Evolutionary conservation across 2,888 invertebrate genomes (phyloP).

Genomic region (Diploptera punctata): DNA sequence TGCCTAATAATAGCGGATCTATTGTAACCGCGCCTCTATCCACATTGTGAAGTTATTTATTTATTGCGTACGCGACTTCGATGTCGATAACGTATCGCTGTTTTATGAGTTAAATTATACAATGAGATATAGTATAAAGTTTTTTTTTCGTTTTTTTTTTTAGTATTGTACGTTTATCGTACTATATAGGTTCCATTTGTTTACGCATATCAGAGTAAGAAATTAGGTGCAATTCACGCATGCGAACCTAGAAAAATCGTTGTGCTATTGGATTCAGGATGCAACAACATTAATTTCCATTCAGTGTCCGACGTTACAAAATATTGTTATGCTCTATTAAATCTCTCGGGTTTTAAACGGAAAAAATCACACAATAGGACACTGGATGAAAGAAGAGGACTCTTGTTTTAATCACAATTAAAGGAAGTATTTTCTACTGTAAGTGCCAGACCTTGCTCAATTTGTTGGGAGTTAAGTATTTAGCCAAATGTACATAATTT

Average conservation of each 20-base stretch:
- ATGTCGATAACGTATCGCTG: not conserved
- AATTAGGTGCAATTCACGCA: not conserved
- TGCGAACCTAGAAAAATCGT: not conserved
- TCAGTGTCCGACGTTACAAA: too few relatives aligned
- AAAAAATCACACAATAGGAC: too few relatives aligned
- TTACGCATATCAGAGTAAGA: not conserved
- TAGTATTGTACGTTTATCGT: not conserved
- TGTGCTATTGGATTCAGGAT: not conserved
- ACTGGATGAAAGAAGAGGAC: too few relatives aligned
- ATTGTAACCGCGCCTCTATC: not conserved
- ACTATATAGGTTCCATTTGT: not conserved
- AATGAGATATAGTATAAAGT: slow-evolving; percentile 1
- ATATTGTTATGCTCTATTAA: too few relatives aligned
- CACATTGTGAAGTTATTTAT: slow-evolving; percentile 1
- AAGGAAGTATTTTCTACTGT: too few relatives aligned
- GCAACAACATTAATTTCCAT: too few relatives aligned
- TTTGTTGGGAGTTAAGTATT: too few relatives aligned
- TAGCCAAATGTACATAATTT: too few relatives aligned
- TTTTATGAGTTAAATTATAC: not conserved
- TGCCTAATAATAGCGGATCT: slow-evolving; percentile 8
- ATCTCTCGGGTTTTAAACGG: too few relatives aligned
- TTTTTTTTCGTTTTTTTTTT: not conserved
- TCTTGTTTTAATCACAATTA: too few relatives aligned
- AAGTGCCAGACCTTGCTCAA: too few relatives aligned
- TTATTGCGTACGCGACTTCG: not conserved